phyloP scores from a whole-genome alignment of 2,797 vertebrate genomes.

The Syngnathus acus region DNA sequence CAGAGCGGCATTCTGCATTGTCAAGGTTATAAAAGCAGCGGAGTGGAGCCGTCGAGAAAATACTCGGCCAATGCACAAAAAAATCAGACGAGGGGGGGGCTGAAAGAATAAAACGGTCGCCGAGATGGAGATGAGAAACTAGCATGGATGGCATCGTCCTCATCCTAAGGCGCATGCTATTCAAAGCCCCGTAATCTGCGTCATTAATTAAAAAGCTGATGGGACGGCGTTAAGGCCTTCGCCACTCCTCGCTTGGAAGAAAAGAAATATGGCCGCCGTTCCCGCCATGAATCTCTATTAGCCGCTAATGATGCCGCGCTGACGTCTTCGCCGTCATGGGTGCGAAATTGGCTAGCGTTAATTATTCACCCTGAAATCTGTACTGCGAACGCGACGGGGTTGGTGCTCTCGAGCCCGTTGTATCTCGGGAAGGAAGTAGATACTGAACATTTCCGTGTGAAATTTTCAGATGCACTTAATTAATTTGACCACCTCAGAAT shows the following conservation, averaged over 20 bases:
- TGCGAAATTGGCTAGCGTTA: slow-evolving; percentile 68
- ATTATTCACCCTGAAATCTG: slow-evolving; percentile 72
- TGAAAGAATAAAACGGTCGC: slow-evolving; percentile 11
- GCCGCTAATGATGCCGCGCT: slow-evolving; percentile 68
- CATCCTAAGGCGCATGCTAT: slow-evolving; percentile 68
- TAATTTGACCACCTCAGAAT: no score
- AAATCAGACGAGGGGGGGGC: slow-evolving; percentile 29
- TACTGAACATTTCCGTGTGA: no score
- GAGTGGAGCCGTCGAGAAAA: slow-evolving; percentile 40
- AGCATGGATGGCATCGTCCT: slow-evolving; percentile 41
- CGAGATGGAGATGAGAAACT: slow-evolving; percentile 42
- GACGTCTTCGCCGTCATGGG: slow-evolving; percentile 68
- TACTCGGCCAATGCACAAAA: slow-evolving; percentile 46
- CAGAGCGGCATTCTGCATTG: slow-evolving; percentile 34
- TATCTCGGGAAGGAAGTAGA: slow-evolving; percentile 10
- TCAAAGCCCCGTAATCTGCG: slow-evolving; percentile 66
- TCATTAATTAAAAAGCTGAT: slow-evolving; percentile 71
- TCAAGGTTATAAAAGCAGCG: slow-evolving; percentile 60
- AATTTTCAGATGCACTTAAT: no score
- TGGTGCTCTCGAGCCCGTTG: slow-evolving; percentile 9
- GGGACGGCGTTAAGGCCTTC: slow-evolving; percentile 55
- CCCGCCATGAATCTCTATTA: slow-evolving; percentile 75
- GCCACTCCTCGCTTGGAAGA: slow-evolving; percentile 33
- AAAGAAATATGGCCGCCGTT: slow-evolving; percentile 47
- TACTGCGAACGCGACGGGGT: slow-evolving; percentile 49